Conservation (phyloP, 2,888 invertebrate species). For the Caenorhabditis doughertyi region DNA sequence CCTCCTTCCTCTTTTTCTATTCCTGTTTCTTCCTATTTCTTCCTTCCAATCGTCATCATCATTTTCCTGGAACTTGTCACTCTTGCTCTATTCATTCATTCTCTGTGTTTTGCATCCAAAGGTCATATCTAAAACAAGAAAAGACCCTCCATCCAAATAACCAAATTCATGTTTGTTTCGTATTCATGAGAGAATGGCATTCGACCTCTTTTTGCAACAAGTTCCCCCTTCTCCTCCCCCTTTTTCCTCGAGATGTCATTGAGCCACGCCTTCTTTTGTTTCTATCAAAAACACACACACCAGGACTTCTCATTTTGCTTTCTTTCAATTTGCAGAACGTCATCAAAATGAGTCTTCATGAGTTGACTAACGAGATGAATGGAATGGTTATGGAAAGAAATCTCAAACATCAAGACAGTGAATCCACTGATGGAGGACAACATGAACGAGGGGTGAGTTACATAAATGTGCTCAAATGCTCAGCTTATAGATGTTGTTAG, state of each 20-base stretch:
- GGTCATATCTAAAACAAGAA: constrained; percentile 27
- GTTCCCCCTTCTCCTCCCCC: constrained; percentile 35
- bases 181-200: constrained; percentile 64
- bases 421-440: constrained; percentile 21
- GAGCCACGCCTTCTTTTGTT: constrained; percentile 31
- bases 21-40: background rate
- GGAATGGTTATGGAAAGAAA: constrained; percentile 15
- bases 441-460: constrained; percentile 43
- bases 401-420: constrained; percentile 40
- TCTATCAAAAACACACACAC: no score
- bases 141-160: constrained; percentile 35
- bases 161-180: constrained; percentile 58
- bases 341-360: constrained; percentile 39
- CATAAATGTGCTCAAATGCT: no score
- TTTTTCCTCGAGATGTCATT: constrained; percentile 16
- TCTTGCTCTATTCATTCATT: constrained; percentile 10
- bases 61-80: constrained; percentile 53
- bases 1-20: no score
- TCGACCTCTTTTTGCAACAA: constrained; percentile 48
- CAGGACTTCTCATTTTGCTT: background rate
- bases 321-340: no score
- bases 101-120: constrained; percentile 37
- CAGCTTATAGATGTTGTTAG: no score
- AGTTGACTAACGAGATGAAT: constrained; percentile 34
- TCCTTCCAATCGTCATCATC: constrained; percentile 8